A percentile compares a stretch with the other conserved stretches of the same genome.
These are phyloP conservation scores for Steatocranus sp. DNA, from an alignment of 2,797 vertebrate species.

Conservation along the genomic window DNA sequence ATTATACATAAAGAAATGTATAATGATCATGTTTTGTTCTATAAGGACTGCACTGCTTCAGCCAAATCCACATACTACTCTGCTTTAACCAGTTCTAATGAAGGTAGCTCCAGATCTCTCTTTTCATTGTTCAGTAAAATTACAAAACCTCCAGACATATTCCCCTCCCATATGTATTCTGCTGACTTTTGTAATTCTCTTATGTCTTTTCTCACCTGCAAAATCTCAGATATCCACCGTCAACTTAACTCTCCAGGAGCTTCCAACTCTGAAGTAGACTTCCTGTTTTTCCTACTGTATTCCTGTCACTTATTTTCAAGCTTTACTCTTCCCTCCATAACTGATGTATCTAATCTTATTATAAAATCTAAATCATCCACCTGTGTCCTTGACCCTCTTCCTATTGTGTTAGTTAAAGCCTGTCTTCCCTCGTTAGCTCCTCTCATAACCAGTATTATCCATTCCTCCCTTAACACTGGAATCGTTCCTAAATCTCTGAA, in stretches of 20 bases:
- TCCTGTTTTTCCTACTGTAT: background rate
- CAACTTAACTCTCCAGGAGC: background rate
- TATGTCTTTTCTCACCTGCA: background rate
- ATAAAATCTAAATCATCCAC: background rate
- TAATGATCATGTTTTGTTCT: background rate
- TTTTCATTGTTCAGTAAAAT: background rate
- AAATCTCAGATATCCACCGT: background rate
- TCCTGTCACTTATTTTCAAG: background rate
- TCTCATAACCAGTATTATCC: background rate
- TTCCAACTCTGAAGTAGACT: background rate
- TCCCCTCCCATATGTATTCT: background rate
- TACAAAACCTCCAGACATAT: background rate
- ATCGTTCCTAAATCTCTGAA: fast-evolving
- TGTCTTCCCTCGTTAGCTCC: background rate
- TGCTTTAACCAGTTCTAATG: background rate
- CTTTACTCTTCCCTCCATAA: background rate
- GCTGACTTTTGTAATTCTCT: background rate
- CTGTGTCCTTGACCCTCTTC: background rate
- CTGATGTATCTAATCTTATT: background rate
- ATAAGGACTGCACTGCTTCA: background rate
- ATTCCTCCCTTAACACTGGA: background rate
- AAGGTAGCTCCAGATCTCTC: background rate
- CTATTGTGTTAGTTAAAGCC: background rate
- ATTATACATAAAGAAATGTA: background rate
- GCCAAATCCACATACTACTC: background rate